These are phyloP conservation scores for Caenorhabditis angaria DNA, from an alignment of 2,888 invertebrate genomes.

Conservation along the genomic window DNA sequence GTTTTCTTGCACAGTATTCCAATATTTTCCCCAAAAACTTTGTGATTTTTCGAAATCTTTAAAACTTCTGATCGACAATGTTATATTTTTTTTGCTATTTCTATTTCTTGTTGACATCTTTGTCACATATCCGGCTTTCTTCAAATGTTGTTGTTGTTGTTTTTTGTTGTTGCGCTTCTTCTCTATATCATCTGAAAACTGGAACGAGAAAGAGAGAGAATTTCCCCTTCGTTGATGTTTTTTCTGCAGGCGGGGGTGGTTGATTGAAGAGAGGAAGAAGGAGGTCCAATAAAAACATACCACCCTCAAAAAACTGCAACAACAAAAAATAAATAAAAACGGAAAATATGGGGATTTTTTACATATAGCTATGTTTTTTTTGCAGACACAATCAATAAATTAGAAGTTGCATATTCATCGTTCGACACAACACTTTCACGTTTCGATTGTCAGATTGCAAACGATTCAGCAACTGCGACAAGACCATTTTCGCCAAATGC, in stretches of 20 bases:
- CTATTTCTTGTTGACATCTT: conserved; percentile 3
- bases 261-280: conserved; percentile 6
- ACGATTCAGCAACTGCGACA: conserved; percentile 67
- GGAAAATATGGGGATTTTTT: not conserved
- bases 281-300: conserved; percentile 7
- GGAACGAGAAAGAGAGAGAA: not conserved
- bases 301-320: not conserved
- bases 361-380: not conserved
- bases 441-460: conserved; percentile 68
- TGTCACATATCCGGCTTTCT: not conserved
- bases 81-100: not conserved
- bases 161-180: not conserved
- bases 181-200: not conserved
- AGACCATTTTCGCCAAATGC: conserved; percentile 71
- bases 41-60: not conserved
- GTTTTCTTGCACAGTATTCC: too few species aligned
- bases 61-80: not conserved
- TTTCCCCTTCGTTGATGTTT: conserved; percentile 1
- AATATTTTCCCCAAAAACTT: too few species aligned
- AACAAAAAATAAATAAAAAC: not conserved
- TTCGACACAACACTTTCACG: conserved; percentile 49
- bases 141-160: not conserved
- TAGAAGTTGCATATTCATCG: conserved; percentile 51
- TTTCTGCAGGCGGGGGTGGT: conserved; percentile 6
- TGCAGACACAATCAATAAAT: conserved; percentile 28